Evolutionary conservation across 2,888 invertebrate genomes (phyloP), one percentile per base, ranked within the genome.

Genomic region (Thumatha senex): DNA sequence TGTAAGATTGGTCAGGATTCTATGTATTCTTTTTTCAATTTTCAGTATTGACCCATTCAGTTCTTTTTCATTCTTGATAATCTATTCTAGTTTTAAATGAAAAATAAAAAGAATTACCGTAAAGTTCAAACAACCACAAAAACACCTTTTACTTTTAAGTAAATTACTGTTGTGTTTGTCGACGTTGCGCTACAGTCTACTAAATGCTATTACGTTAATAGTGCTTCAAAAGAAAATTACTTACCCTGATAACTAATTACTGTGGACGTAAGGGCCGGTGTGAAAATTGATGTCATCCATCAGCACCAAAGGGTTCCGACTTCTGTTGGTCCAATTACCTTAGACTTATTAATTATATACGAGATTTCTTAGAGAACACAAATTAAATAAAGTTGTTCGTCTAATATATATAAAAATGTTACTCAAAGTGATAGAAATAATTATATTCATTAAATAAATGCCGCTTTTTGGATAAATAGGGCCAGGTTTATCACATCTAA

Each of bases 361-460:
- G 64, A 84, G 80, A 82, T 82, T 81, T 74, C 66, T 60, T 58
- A 73, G 75, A 74, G 66, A 67, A 72, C 64, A 69, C 81, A 79
- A 83, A 84, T 86, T 82, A 85, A 85, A 84, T 77, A 64, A 76
- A 74, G 68, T 75, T 78, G 76, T 82, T 76, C 76, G 80, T 85
- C 84, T 82, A 83, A 81, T 78, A 69, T 78, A 76, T 76, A 77
- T 38, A 76, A 74, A n/a, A n/a, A n/a, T n/a, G n/a, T n/a, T n/a
- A n/a, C n/a, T n/a, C n/a, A n/a, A n/a, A n/a, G n/a, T n/a, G n/a
- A n/a, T n/a, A n/a, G n/a, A 62, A 58, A 71, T 75, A 72, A 78
- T 79, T 79, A 69, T 56, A 65, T 67, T 70, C 70, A 67, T 82
- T 79, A 78, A 82, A 77, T 81, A 78, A 82, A 82, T 76, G 75